These are phyloP conservation scores for Zaprionus taronus DNA, from an alignment of 1,140 invertebrate species.

Conservation along the genomic window DNA sequence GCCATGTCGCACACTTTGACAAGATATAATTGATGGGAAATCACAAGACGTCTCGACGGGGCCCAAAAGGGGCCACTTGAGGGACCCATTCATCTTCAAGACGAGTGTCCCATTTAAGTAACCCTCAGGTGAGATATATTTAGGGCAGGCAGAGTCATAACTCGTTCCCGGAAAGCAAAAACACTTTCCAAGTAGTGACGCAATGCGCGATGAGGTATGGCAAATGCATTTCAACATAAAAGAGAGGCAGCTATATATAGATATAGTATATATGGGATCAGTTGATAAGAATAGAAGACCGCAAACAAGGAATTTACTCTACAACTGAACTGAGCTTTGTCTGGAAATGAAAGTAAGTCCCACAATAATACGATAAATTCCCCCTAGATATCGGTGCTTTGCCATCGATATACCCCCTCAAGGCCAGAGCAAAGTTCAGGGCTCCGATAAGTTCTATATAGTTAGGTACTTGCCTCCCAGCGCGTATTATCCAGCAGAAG, in stretches of 20 bases:
- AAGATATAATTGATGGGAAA: slow-evolving; percentile 28
- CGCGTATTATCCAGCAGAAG: slow-evolving; percentile 77
- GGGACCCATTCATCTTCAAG: not conserved
- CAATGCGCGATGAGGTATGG: not conserved
- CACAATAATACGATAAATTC: slow-evolving; percentile 11
- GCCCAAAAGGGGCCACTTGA: not conserved
- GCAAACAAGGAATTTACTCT: not conserved
- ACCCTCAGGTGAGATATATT: not conserved
- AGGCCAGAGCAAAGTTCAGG: slow-evolving; percentile 31
- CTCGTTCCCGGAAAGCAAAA: slow-evolving; percentile 13
- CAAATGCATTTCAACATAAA: not conserved
- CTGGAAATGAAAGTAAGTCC: slow-evolving; percentile 7
- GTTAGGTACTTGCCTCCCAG: slow-evolving; percentile 80
- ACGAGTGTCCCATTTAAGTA: not conserved
- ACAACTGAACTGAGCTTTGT: not conserved
- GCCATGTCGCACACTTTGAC: slow-evolving; percentile 3
- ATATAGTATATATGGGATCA: not conserved
- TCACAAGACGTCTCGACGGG: slow-evolving; percentile 19
- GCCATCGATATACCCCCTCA: slow-evolving; percentile 9
- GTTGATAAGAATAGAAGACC: not conserved
- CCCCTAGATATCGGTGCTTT: slow-evolving; percentile 10
- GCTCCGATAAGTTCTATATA: not conserved
- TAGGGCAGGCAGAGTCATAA: slow-evolving; percentile 6
- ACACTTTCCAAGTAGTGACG: slow-evolving; percentile 18
- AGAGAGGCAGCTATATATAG: not conserved